Evolutionary conservation across 2,113 vertebrate genomes (phyloP), one percentile per base, ranked within the genome.

Genomic region (Scomber colias): DNA sequence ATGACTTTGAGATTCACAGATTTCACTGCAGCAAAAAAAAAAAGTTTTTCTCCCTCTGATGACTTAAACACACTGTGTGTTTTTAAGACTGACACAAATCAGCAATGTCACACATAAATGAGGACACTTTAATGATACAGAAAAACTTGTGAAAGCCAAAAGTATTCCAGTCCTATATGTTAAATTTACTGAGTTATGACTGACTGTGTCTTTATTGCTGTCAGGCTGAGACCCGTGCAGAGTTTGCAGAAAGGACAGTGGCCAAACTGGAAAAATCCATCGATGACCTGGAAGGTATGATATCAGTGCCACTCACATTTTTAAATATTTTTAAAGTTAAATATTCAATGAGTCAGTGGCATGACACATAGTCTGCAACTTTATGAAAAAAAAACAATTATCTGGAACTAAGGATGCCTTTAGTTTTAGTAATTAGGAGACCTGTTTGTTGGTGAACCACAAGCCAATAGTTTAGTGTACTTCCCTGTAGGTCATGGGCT

Each of bases 221-320:
- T 16, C 71, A 99, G 98, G 98, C 98, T 60, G 98, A 99, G 94
- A 99, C 98, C 46, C 96, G 98, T 69, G 98, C 98, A 0, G 98
- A 99, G 85, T 99, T 99, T 94, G 97, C 98, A 1, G 98, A 99
- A 91, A 96, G 98, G 89, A 96, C 97, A 13, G 98, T 99, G 88
- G 94, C 98, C 79, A 99, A 99, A 96, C 96, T 99, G 96, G 98
- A 99, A 93, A 99, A 99, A 85, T 95, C 96, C 7, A 99, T 99
- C 2, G 98, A 99, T 67, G 98, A 99, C 86, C 96, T 99, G 95
- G 98, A 99, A 99, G 98, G 98, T 99, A 97, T 0, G 93, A 81
- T 65, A 71, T 59, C 21, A 44, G 11, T 40, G 44, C 2, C 11
- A 19, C 69, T 72, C 24, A 35, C 15, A n/a, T 62, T 62, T 56